These are phyloP conservation scores for Caenorhabditis remanei DNA, from an alignment of 1,140 invertebrate species.

Conservation along the genomic window DNA sequence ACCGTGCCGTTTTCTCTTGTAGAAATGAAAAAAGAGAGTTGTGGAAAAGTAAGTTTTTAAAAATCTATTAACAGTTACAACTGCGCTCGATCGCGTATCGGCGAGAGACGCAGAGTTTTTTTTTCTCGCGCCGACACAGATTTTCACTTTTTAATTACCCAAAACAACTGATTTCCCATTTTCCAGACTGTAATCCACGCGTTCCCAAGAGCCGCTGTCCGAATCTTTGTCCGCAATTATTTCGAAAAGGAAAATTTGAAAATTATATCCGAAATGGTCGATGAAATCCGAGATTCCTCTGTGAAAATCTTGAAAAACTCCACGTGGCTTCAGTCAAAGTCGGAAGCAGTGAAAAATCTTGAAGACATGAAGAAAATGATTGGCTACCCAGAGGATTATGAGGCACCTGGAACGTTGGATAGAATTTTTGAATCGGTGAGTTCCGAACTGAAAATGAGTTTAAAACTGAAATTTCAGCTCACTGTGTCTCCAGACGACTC, in stretches of 20 bases:
- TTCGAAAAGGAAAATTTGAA: neutral
- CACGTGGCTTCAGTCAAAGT: neutral
- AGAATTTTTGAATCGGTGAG: neutral
- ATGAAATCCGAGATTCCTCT: neutral
- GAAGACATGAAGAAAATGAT: neutral
- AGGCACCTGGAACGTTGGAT: neutral
- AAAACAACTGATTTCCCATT: neutral
- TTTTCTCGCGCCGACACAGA: too few species aligned
- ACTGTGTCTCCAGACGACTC: neutral
- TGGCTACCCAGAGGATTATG: neutral
- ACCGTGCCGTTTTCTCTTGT: neutral
- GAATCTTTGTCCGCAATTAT: neutral
- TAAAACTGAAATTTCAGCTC: neutral
- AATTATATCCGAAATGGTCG: neutral
- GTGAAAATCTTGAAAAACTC: neutral
- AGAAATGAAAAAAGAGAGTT: neutral
- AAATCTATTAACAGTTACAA: too few species aligned
- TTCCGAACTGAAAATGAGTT: neutral
- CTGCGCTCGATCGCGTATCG: too few species aligned
- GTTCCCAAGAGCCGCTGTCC: neutral
- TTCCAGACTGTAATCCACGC: neutral
- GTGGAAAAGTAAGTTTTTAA: neutral
- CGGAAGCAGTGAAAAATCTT: neutral
- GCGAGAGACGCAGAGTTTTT: too few species aligned
- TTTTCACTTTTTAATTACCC: neutral